phyloP scores from a whole-genome alignment of 2,797 vertebrate genomes.

The Naso thynnoides region DNA sequence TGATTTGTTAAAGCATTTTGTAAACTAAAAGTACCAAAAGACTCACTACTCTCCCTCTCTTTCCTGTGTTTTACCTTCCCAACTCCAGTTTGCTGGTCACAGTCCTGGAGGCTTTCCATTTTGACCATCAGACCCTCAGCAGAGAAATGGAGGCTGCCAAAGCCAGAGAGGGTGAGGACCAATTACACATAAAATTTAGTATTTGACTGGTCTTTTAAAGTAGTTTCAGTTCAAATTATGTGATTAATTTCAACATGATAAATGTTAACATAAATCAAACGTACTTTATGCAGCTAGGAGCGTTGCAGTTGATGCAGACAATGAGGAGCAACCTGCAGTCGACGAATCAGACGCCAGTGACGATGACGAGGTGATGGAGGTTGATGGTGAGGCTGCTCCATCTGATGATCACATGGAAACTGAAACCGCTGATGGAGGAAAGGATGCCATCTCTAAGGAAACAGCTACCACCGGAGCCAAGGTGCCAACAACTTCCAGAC shows the following conservation, averaged over 20 bases:
- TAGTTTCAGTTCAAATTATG: background rate
- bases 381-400: conserved; percentile 31
- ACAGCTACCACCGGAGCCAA: background rate
- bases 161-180: conserved; percentile 84
- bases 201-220: background rate
- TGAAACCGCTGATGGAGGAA: background rate
- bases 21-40: background rate
- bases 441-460: background rate
- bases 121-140: conserved; percentile 91
- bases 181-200: background rate
- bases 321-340: conserved; percentile 78
- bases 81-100: conserved; percentile 90
- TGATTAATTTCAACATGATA: background rate
- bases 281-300: conserved; percentile 55
- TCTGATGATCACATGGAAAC: conserved; percentile 57
- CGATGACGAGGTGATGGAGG: conserved; percentile 77
- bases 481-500: background rate
- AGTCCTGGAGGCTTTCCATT: conserved; percentile 95
- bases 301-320: conserved; percentile 55
- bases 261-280: background rate
- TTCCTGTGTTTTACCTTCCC: conserved; percentile 3
- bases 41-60: background rate
- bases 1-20: background rate
- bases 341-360: conserved; percentile 81
- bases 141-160: conserved; percentile 89